phyloP scores from a whole-genome alignment of 2,797 vertebrate genomes.

The Triplophysa yarkandensis region DNA sequence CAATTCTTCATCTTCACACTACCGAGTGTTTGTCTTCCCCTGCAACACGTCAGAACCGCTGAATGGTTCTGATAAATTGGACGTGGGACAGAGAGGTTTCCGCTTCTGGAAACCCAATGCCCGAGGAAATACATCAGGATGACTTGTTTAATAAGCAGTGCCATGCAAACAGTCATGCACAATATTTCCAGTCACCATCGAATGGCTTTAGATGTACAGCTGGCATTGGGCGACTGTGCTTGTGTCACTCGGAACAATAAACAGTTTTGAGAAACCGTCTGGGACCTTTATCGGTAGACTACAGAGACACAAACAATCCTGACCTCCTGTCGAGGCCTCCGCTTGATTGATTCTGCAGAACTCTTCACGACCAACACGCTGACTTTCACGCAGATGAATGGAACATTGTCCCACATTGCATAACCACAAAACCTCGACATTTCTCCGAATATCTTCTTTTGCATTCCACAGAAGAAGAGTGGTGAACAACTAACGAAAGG shows the following conservation, averaged over 20 bases:
- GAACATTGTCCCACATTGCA: too few relatives aligned
- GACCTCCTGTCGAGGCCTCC: background rate
- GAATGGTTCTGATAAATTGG: slow-evolving; percentile 50
- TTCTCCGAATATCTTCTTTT: background rate
- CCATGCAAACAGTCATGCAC: slow-evolving; percentile 62
- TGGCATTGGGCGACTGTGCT: slow-evolving; percentile 64
- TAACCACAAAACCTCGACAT: too few relatives aligned
- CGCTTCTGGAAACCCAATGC: slow-evolving; percentile 45
- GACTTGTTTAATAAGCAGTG: slow-evolving; percentile 72
- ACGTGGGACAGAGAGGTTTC: slow-evolving; percentile 26
- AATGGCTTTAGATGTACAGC: slow-evolving; percentile 51
- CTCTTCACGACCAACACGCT: too few relatives aligned
- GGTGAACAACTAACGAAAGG: background rate
- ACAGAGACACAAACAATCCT: background rate
- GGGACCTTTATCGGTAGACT: slow-evolving; percentile 58
- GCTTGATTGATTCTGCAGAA: background rate
- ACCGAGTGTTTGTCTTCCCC: slow-evolving; percentile 49
- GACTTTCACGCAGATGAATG: too few relatives aligned
- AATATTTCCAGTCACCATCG: slow-evolving; percentile 45
- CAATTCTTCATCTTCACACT: background rate
- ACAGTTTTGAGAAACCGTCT: slow-evolving; percentile 67
- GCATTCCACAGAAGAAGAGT: background rate
- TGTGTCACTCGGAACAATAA: slow-evolving; percentile 70
- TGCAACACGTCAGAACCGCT: background rate
- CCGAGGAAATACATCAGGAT: slow-evolving; percentile 63